Evolutionary conservation across 2,888 invertebrate genomes (phyloP), one percentile per base, ranked within the genome.

Genomic region (Phyllotreta striolata): DNA sequence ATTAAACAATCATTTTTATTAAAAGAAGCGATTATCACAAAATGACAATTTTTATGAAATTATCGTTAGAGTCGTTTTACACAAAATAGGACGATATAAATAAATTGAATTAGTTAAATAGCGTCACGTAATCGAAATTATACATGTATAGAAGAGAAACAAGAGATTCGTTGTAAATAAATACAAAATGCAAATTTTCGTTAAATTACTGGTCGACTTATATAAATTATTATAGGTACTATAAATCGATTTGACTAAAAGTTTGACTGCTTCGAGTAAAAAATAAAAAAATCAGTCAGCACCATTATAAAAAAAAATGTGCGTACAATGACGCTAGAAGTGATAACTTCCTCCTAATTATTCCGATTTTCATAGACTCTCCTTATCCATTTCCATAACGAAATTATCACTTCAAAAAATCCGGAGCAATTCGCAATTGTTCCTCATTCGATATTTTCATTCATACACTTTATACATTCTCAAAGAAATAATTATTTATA

Each of bases 11-110:
- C 66, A 67, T 78, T 74, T 81, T 82, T 81, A 81, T 81, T 81
- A 79, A 24, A 80, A 79, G 80, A 82, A 82, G 81, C 81, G 80
- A 81, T 82, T 82, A 82, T 82, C 82, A 82, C 82, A 82, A 80
- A 24, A 79, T 81, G 81, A 81, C 82, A 81, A 80, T 80, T 68
- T 69, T 79, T 79, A 78, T 44, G 77, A 78, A 81, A 79, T 79
- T 79, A 77, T 76, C 76, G 77, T 79, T 78, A 78, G 76, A 77
- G 73, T 77, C 74, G 74, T 77, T 74, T 74, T 72, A 76, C 70
- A 73, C 71, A 68, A 74, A 70, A 73, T 62, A 68, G 73, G 57
- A 72, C 70, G 69, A 73, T 59, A 77, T 74, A 78, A 72, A 76
- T 73, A 74, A 41, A 73, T 71, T 68, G 69, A 73, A 76, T 76